phyloP scores from a whole-genome alignment of 2,797 vertebrate species.

The Steatocranus sp. region DNA sequence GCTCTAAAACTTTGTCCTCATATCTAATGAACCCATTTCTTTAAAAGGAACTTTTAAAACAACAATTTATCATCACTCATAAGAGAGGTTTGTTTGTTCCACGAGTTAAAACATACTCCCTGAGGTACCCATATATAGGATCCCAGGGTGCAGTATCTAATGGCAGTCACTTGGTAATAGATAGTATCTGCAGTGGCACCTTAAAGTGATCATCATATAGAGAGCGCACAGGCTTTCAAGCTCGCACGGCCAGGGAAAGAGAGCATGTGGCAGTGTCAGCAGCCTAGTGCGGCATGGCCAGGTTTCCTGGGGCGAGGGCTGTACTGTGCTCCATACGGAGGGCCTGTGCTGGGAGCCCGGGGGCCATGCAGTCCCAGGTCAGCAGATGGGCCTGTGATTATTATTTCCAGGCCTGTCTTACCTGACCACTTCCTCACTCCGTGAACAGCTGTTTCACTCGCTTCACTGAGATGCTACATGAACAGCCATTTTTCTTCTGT shows the following conservation, averaged over 20 bases:
- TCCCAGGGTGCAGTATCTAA: conserved; percentile 14
- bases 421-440: conserved; percentile 92
- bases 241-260: conserved; percentile 58
- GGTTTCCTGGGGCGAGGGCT: conserved; percentile 76
- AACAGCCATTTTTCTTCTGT: conserved; percentile 94
- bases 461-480: conserved; percentile 85
- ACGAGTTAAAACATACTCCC: conserved; percentile 33
- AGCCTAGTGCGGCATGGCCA: conserved; percentile 72
- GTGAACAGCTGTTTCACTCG: conserved; percentile 96
- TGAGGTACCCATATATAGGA: conserved; percentile 23
- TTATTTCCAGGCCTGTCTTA: conserved; percentile 92
- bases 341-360: conserved; percentile 84
- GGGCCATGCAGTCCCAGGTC: conserved; percentile 90
- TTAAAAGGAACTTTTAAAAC: conserved; percentile 54
- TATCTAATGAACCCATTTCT: conserved; percentile 65
- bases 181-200: conserved; percentile 52
- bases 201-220: conserved; percentile 30
- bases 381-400: conserved; percentile 97
- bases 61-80: conserved; percentile 64
- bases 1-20: conserved; percentile 61
- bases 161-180: conserved; percentile 45
- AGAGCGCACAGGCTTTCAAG: conserved; percentile 31
- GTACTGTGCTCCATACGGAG: conserved; percentile 85
- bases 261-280: conserved; percentile 84
- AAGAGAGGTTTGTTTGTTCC: conserved; percentile 40